Percentiles rank a stretch among this genome's conserved stretches.
These are phyloP conservation scores for Mantis religiosa DNA, from an alignment of 2,888 invertebrate species.

Conservation along the genomic window DNA sequence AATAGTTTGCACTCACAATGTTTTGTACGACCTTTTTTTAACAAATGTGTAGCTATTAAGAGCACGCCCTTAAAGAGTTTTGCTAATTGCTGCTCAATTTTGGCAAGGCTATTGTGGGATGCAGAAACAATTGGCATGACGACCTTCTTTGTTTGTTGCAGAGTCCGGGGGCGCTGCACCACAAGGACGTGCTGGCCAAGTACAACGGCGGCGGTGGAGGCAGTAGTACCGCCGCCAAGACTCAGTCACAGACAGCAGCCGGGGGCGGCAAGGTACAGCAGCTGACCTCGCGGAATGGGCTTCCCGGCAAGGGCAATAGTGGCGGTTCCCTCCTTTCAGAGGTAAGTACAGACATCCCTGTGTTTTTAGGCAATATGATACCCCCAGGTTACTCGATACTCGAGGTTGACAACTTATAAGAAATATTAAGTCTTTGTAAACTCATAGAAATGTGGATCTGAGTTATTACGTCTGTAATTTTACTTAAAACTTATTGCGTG, in stretches of 20 bases:
- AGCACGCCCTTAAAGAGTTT: background rate
- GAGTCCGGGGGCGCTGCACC: constrained; percentile 29
- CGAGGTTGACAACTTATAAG: no score
- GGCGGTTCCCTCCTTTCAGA: constrained; percentile 11
- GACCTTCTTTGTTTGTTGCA: background rate
- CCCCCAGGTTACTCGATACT: no score
- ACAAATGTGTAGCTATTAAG: background rate
- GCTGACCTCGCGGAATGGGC: constrained; percentile 12
- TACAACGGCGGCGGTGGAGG: constrained; percentile 24
- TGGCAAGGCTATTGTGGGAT: background rate
- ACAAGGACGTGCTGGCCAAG: constrained; percentile 31
- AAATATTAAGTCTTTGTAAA: no score
- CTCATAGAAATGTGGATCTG: no score
- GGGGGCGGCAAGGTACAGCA: constrained; percentile 23
- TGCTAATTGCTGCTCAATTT: background rate
- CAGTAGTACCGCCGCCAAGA: constrained; percentile 21
- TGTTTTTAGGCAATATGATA: no score
- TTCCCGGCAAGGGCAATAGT: constrained; percentile 19
- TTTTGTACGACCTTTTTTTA: background rate
- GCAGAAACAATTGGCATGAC: background rate
- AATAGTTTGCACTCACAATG: no score
- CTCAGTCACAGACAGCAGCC: constrained; percentile 1
- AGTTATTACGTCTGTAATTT: no score
- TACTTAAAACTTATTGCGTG: no score
- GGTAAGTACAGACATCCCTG: background rate